Conservation (phyloP, 1,140 invertebrate genomes). For the Musca domestica region DNA sequence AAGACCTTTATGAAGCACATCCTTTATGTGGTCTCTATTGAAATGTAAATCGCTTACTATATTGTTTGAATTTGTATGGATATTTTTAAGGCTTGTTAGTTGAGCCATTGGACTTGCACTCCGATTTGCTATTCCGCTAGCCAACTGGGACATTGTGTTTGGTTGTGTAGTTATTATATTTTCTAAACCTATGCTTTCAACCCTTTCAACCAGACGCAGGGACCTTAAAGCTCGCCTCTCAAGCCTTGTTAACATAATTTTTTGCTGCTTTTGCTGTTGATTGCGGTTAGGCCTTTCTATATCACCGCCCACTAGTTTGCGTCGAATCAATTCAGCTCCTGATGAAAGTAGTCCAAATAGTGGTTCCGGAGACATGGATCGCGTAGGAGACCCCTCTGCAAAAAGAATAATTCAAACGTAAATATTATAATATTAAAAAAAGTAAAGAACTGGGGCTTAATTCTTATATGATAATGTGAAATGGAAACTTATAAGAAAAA, state of each 20-base stretch:
- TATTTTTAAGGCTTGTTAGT: conserved; percentile 67
- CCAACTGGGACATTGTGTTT: conserved; percentile 38
- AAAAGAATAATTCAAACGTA: conserved; percentile 11
- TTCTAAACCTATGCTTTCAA: conserved; percentile 68
- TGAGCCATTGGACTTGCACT: conserved; percentile 70
- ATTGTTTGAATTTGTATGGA: conserved; percentile 55
- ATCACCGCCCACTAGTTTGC: conserved; percentile 62
- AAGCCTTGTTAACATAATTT: conserved; percentile 55
- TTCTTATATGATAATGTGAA: too few species aligned
- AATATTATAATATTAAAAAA: conserved; percentile 3
- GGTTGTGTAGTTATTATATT: conserved; percentile 63
- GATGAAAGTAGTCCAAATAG: conserved; percentile 66
- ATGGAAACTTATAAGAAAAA: too few species aligned
- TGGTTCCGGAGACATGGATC: conserved; percentile 61
- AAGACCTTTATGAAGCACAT: conserved; percentile 35
- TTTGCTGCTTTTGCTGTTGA: conserved; percentile 52
- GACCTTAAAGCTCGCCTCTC: conserved; percentile 57
- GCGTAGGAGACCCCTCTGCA: conserved; percentile 55
- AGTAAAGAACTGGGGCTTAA: neutral
- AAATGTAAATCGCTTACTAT: conserved; percentile 49
- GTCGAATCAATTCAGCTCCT: conserved; percentile 72
- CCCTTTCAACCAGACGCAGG: conserved; percentile 64
- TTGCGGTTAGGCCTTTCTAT: conserved; percentile 47
- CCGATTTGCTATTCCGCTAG: conserved; percentile 46
- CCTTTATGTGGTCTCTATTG: conserved; percentile 49